Evolutionary conservation across 2,888 invertebrate genomes (phyloP).

Genomic region (Caenorhabditis wallacei): DNA sequence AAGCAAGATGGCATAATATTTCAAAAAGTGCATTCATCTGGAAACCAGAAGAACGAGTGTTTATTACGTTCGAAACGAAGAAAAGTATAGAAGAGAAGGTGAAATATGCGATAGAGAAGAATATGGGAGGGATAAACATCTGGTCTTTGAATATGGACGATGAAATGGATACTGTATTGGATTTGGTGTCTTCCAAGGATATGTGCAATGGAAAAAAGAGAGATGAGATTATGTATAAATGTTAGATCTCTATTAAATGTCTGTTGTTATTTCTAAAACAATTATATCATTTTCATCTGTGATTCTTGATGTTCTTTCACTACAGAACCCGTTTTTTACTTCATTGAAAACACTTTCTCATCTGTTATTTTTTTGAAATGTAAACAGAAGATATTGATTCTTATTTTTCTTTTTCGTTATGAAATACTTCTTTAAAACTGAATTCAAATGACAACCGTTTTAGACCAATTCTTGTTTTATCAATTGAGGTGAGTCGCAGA

Average conservation of each 20-base stretch:
- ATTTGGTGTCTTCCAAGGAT: background rate
- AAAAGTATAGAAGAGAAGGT: background rate
- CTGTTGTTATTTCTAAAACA: background rate
- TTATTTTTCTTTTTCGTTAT: no score
- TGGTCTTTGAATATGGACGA: background rate
- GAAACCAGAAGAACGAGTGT: background rate
- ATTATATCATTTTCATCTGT: background rate
- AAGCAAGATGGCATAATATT: constrained; percentile 6
- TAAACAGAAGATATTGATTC: no score
- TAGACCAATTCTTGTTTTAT: constrained; percentile 12
- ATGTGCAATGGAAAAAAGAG: background rate
- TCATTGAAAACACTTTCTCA: no score
- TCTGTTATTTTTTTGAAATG: no score
- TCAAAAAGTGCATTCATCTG: constrained; percentile 1
- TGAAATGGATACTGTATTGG: background rate
- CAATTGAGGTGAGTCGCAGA: constrained; percentile 8
- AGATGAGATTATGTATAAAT: background rate
- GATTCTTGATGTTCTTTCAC: background rate
- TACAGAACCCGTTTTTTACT: background rate
- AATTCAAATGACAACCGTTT: constrained; percentile 5
- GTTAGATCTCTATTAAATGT: background rate
- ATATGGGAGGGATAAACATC: background rate
- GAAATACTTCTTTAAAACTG: no score
- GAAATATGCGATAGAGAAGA: background rate
- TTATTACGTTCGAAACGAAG: background rate